phyloP scores from a whole-genome alignment of 2,888 invertebrate species.

The Aporophyla lueneburgensis region DNA sequence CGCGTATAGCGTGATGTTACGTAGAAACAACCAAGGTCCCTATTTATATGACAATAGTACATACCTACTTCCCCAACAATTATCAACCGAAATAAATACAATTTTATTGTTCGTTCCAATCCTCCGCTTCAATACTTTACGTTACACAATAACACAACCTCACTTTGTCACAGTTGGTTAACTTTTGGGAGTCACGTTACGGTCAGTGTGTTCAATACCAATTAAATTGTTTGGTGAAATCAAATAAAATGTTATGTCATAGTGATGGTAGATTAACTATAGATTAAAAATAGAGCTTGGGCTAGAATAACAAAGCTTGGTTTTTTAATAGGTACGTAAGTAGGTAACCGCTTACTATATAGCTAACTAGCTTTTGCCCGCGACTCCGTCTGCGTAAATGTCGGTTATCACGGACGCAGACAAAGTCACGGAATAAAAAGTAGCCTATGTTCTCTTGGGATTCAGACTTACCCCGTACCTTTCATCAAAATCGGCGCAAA shows the following conservation, averaged over 20 bases:
- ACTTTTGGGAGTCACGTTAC: conserved; percentile 30
- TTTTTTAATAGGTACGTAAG: background rate
- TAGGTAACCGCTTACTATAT: no score
- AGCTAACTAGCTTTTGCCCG: no score
- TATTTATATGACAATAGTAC: background rate
- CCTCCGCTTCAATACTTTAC: conserved; percentile 28
- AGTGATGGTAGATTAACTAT: conserved; percentile 14
- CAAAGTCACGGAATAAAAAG: no score
- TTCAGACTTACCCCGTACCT: no score
- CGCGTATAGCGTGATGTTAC: no score
- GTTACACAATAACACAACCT: conserved; percentile 25
- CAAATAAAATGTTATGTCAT: conserved; percentile 33
- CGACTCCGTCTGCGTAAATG: no score
- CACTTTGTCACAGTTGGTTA: conserved; percentile 49
- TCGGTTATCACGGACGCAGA: no score
- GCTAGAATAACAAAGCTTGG: background rate
- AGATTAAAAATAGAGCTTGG: conserved; percentile 8
- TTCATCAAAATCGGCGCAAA: no score
- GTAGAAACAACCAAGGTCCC: no score
- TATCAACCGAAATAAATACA: conserved; percentile 36
- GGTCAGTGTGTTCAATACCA: conserved; percentile 46
- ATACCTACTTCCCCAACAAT: conserved; percentile 23
- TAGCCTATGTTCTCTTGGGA: no score
- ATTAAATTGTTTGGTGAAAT: conserved; percentile 41
- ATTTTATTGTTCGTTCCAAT: conserved; percentile 38